Evolutionary conservation across 2,888 invertebrate species (phyloP).

Genomic region (Chaetoderma sp.): DNA sequence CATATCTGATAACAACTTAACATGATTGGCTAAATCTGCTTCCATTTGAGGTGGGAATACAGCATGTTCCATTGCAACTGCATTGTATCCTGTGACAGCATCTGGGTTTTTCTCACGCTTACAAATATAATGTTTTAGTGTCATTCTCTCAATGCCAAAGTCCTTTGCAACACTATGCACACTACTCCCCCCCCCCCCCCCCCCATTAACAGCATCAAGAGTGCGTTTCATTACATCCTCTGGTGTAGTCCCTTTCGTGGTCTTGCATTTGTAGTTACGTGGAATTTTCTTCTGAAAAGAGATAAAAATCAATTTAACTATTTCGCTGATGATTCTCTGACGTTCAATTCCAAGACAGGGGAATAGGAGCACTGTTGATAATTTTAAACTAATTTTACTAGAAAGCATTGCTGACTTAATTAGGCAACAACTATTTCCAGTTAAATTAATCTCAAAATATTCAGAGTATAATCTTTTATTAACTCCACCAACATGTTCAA

Average conservation of each 20-base stretch:
- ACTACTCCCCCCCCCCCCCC: constrained; percentile 84
- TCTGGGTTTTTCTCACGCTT: neutral
- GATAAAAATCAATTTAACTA: too few species aligned
- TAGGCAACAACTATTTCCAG: too few species aligned
- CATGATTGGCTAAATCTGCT: neutral
- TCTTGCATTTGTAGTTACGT: constrained; percentile 14
- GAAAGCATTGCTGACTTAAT: too few species aligned
- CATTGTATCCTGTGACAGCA: neutral
- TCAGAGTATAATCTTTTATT: too few species aligned
- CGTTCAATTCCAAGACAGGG: too few species aligned
- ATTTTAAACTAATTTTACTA: too few species aligned
- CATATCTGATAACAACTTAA: neutral
- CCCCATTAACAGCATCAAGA: constrained; percentile 79
- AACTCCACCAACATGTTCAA: too few species aligned
- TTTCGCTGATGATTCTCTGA: too few species aligned
- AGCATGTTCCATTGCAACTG: neutral
- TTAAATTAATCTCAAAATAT: too few species aligned
- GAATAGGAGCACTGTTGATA: too few species aligned
- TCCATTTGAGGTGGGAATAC: neutral
- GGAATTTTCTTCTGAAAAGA: too few species aligned
- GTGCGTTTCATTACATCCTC: constrained; percentile 66
- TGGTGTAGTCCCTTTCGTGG: constrained; percentile 10
- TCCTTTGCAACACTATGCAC: constrained; percentile 81
- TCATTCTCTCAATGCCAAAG: constrained; percentile 61
- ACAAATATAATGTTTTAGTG: constrained; percentile 40